Conservation (phyloP, 2,888 invertebrate species). For the Himalopsyche kuldschensis region DNA sequence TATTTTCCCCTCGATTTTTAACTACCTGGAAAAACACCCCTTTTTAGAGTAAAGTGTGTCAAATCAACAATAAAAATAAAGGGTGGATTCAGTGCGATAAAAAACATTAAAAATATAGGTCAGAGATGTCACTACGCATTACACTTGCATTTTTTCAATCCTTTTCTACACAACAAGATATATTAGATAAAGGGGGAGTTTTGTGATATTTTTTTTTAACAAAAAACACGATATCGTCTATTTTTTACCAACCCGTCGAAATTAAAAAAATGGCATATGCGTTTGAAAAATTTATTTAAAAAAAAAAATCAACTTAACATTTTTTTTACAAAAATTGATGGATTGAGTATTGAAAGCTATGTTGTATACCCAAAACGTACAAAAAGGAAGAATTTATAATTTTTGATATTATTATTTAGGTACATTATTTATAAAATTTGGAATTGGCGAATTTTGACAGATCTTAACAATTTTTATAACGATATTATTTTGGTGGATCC, state of each 20-base stretch:
- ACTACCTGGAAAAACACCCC: constrained; percentile 22
- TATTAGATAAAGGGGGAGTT: background rate
- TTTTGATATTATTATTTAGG: no score
- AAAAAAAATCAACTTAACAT: background rate
- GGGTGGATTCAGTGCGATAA: constrained; percentile 30
- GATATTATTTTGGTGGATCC: no score
- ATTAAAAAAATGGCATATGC: background rate
- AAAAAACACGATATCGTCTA: background rate
- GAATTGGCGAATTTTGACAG: no score
- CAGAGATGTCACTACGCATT: constrained; percentile 17
- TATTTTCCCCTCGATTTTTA: background rate
- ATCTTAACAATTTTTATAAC: no score
- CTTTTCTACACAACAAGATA: background rate
- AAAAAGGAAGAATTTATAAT: no score
- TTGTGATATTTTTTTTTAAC: background rate
- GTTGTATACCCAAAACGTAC: no score
- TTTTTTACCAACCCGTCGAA: background rate
- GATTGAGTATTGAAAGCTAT: background rate
- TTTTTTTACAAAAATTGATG: background rate
- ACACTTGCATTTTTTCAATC: constrained; percentile 22
- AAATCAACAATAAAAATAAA: constrained; percentile 38
- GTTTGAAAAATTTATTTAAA: background rate
- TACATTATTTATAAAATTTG: no score
- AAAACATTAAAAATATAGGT: constrained; percentile 31
- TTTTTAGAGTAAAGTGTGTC: constrained; percentile 25